Evolutionary conservation across 2,888 invertebrate genomes (phyloP).

Genomic region (Steinernema scapterisci): DNA sequence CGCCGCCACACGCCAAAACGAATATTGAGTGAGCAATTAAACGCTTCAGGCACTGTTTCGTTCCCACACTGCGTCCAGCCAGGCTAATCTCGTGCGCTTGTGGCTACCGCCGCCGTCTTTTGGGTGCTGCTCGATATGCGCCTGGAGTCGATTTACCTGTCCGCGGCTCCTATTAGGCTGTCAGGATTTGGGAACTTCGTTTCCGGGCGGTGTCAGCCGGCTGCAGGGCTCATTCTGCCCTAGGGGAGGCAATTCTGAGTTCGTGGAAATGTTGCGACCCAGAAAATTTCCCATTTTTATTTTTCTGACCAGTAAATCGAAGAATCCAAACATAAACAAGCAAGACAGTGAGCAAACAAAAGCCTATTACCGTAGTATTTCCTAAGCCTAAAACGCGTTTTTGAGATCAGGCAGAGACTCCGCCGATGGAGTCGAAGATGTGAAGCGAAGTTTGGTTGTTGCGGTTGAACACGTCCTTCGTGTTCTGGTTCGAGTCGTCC

Average conservation of each 20-base stretch:
- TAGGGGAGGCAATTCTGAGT: no score
- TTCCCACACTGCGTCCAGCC: not conserved
- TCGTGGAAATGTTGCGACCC: no score
- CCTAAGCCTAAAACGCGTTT: not conserved
- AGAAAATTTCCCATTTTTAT: no score
- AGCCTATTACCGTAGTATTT: no score
- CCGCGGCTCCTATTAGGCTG: not conserved
- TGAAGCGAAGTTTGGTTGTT: constrained; percentile 50
- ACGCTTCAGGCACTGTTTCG: not conserved
- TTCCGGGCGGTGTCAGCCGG: no score
- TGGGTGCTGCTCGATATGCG: not conserved
- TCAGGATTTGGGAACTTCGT: not conserved
- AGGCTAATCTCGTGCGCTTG: constrained; percentile 15
- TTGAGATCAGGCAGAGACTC: constrained; percentile 42
- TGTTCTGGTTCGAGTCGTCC: constrained; percentile 17
- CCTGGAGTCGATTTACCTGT: not conserved
- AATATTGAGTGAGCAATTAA: not conserved
- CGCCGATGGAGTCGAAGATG: constrained; percentile 58
- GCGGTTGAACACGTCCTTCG: constrained; percentile 34
- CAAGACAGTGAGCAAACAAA: no score
- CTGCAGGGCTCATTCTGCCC: no score
- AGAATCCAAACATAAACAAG: no score
- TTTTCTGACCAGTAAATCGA: no score
- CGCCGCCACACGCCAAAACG: not conserved
- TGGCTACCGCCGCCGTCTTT: not conserved